Evolutionary conservation across 2,113 vertebrate genomes (phyloP).

Genomic region (Paradoxurus hermaphroditus): DNA sequence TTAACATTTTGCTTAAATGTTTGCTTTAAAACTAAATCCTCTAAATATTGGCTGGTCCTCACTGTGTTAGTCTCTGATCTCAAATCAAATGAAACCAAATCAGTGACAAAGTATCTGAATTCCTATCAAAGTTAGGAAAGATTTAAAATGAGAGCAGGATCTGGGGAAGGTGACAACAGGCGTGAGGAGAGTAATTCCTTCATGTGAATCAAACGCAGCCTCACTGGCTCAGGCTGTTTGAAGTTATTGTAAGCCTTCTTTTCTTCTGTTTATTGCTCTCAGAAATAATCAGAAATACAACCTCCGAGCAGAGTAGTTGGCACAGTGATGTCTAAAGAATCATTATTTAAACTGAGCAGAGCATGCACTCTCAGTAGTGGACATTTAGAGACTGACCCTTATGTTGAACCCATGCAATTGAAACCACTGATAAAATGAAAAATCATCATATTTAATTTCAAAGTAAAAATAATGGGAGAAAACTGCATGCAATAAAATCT

Average conservation of each 20-base stretch:
- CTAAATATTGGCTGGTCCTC: not conserved
- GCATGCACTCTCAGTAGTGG: not conserved
- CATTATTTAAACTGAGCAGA: not conserved
- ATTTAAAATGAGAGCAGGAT: not conserved
- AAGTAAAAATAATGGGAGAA: not conserved
- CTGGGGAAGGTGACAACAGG: not conserved
- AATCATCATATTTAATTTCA: not conserved
- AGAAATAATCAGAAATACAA: not conserved
- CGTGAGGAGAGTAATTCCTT: not conserved
- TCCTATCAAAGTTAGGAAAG: not conserved
- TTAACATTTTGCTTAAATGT: not conserved
- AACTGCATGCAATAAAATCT: not conserved
- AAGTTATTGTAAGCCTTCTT: not conserved
- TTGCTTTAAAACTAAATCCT: not conserved
- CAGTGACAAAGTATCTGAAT: not conserved
- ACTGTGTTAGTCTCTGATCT: not conserved
- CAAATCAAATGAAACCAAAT: not conserved
- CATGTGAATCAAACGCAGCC: accelerated
- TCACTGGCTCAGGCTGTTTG: not conserved
- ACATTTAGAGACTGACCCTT: not conserved
- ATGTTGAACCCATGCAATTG: not conserved
- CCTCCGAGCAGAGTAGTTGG: not conserved
- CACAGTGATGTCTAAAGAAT: not conserved
- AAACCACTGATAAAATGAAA: not conserved
- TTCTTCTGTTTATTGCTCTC: not conserved